Base-by-base conservation (phyloP, 2,797 vertebrate species). In the Scolopax bukidnonensis region DNA sequence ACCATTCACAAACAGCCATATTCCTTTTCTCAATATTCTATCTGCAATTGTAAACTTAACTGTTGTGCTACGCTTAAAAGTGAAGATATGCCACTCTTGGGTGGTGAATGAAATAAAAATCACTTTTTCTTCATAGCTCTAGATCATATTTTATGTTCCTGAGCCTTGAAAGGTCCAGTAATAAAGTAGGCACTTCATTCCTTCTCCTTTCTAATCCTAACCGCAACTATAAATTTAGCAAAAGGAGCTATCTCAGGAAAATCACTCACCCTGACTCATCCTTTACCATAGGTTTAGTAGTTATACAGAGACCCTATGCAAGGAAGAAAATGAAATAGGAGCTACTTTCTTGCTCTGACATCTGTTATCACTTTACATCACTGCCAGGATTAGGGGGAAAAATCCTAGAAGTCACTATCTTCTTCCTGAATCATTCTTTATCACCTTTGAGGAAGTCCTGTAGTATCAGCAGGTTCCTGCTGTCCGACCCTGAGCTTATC, bases 131-230 rank as follows among this genome's bases (percentile, higher is more conserved):
- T 51, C 59, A 30, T 61, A 78, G 33, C 33, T 51, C 18, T 79
- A 90, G 48, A 78, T 80, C 43, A 51, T 59, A 53, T 87, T 92
- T 92, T 84, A 82, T 64, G 25, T 63, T 87, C 21, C 36, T 59
- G 38, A 92, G n/a, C 24, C 71, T 92, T 91, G 60, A 84, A 94
- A 89, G 4, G 7, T 73, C 38, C 43, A 79, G 59, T 87, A 90
- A 89, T 73, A 85, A 91, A 91, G 56, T 18, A 84, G 14, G 33
- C 36, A 61, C 64, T 87, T 94, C 30, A 83, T 89, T 91, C 20
- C 15, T 8, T 54, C n/a, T 78, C 38, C 70, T 92, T 90, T 87
- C 38, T 96, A 61, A 76, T 76, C 54, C 54, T 93, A 89, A 89
- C 38, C 10, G 15, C 14, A 69, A 47, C 67, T 82, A 79, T 79